Conservation (phyloP, 1,140 invertebrate species). For the Drosophila azteca region DNA sequence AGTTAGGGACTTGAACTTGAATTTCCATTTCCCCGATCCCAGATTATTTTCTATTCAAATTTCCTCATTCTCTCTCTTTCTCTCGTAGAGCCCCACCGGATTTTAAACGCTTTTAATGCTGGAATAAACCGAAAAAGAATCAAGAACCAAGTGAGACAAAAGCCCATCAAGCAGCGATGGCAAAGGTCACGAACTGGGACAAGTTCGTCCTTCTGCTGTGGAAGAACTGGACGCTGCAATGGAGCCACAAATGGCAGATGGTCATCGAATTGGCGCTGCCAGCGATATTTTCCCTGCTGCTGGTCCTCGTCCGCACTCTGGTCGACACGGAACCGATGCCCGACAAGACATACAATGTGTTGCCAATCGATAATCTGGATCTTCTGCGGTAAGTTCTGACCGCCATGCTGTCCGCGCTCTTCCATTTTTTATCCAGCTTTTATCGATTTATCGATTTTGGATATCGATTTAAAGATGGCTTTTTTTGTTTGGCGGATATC, state of each 20-base stretch:
- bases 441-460: not conserved
- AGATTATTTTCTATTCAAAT: not conserved
- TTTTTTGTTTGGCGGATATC: no score
- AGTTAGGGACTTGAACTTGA: no score
- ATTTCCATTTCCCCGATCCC: no score
- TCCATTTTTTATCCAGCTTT: not conserved
- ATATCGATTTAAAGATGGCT: no score
- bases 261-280: conserved; percentile 88
- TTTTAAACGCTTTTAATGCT: conserved; percentile 40
- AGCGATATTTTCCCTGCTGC: conserved; percentile 88
- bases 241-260: conserved; percentile 89
- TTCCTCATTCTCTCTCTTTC: not conserved
- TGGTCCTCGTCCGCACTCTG: conserved; percentile 87
- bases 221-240: conserved; percentile 93
- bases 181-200: conserved; percentile 81
- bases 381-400: conserved; percentile 58
- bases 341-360: not conserved
- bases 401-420: not conserved
- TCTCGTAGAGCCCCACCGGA: not conserved
- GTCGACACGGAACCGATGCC: conserved; percentile 82
- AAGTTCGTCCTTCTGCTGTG: conserved; percentile 90
- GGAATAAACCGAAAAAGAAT: conserved; percentile 4
- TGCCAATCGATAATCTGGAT: conserved; percentile 42
- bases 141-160: conserved; percentile 2
- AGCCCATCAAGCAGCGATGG: conserved; percentile 49